phyloP scores from a whole-genome alignment of 1,140 invertebrate genomes.

The Reticulitermes speratus region DNA sequence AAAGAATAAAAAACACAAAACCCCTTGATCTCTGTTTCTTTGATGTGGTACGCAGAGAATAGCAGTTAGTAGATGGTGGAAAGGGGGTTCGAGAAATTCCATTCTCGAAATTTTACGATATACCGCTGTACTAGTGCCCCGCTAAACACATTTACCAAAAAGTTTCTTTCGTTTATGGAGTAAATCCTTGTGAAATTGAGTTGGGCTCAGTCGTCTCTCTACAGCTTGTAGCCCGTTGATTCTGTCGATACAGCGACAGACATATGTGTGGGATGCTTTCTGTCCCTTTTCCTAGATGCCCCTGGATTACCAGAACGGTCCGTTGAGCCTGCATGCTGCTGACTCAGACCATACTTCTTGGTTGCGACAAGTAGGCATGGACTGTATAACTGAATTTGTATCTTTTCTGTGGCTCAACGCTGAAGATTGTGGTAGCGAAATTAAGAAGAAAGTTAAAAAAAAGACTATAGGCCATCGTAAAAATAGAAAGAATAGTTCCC shows the following conservation, averaged over 20 bases:
- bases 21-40: conserved; percentile 12
- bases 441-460: neutral
- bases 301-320: conserved; percentile 1
- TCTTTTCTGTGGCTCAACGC: neutral
- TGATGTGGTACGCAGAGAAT: neutral
- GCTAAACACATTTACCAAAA: neutral
- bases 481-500: too few relatives aligned
- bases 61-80: neutral
- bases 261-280: neutral
- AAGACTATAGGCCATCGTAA: neutral
- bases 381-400: neutral
- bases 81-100: neutral
- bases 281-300: neutral
- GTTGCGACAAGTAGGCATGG: neutral
- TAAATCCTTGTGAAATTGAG: conserved; percentile 19
- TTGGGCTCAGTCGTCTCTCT: neutral
- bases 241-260: conserved; percentile 8
- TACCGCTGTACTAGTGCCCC: neutral
- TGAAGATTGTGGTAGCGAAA: neutral
- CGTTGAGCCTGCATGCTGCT: neutral
- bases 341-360: neutral
- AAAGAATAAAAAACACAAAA: neutral
- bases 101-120: neutral
- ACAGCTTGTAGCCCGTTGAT: neutral
- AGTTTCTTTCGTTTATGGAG: conserved; percentile 3